Evolutionary conservation across 2,113 vertebrate species (phyloP), one percentile per base, ranked within the genome.

Genomic region (Nymphicus hollandicus): DNA sequence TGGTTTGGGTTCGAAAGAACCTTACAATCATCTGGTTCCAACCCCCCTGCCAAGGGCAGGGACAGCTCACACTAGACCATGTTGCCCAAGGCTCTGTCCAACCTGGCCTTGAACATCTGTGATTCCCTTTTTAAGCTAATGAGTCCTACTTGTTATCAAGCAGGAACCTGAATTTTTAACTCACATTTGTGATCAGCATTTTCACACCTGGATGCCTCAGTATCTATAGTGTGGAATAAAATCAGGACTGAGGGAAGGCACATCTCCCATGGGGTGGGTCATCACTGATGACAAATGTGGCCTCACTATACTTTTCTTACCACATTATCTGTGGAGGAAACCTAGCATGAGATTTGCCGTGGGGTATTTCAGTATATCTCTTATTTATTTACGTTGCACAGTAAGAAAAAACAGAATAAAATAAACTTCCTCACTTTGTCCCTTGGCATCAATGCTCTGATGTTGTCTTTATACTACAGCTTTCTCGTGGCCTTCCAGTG

Each of bases 221-320:
- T 61, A 86, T 8, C 13, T 81, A 2, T 4, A 64, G 10, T 0
- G 0, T 25, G 44, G 11, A 79, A 14, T 5, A 2, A 91, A 74
- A 81, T 33, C 7, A 71, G 7, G 27, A 41, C 16, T 64, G 35
- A 91, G 43, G 27, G n/a, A 74, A 71, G 12, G 9, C 2, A 13
- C 9, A 23, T 52, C 52, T 83, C 76, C 19, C 3, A 2, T 31
- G 8, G 24, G 13, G 3, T 76, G 33, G 31, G 35, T 68, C 41
- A 70, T 86, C 71, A 66, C 5, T 46, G 17, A 17, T 25, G 22
- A 55, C 22, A 78, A 56, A 71, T 37, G 17, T 60, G 73, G 9
- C 27, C 10, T 82, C 47, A 33, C 72, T 80, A 87, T 64, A 9
- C 6, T 77, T 85, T 82, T 39, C 13, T 60, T 78, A 60, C 4